Evolutionary conservation across 1,140 invertebrate species (phyloP), one percentile per base, ranked within the genome.

Genomic region (Brachionus koreanus): DNA sequence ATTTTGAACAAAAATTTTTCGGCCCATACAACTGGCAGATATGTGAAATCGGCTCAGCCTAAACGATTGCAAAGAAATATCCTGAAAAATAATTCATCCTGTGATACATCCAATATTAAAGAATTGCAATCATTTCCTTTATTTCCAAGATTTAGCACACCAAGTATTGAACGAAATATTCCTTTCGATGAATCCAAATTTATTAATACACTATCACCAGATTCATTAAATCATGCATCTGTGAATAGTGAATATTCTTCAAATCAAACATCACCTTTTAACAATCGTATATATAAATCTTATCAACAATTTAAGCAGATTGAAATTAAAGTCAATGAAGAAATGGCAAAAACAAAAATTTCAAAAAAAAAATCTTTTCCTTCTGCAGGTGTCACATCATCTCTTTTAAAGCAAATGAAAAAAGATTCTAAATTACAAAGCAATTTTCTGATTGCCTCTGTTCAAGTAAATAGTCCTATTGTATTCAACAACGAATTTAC

Each of bases 11-110:
- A 69, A 39, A 39, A 39, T 16, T 69, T 39, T 16, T 12, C 33
- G 3, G 5, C 29, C 3, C 46, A 57, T 61, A 23, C 49, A 7
- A 25, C 39, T 37, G 61, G 29, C 5, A 16, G 76, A 39, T 79
- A 79, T 65, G 76, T 79, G 29, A 79, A 79, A 19, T 29, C 16
- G 10, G 19, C 76, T 61, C 76, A 79, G 23, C 52, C 76, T 5
- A 79, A 79, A 63, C 23, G 76, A 79, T 43, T 79, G n/a, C 76
- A 79, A 42, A 23, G 76, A 39, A 79, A 79, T 79, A 29, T 29
- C 1, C 3, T 29, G 29, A 29, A 29, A 29, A 29, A 29, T 29
- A 29, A 29, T 29, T 29, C 3, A 2, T 29, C 1, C 29, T 29
- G 3, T 29, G 29, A 29, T 29, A 29, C 29, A 29, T 29, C 29